Evolutionary conservation across 2,888 invertebrate genomes (phyloP).

Genomic region (Agrotis ipsilon): DNA sequence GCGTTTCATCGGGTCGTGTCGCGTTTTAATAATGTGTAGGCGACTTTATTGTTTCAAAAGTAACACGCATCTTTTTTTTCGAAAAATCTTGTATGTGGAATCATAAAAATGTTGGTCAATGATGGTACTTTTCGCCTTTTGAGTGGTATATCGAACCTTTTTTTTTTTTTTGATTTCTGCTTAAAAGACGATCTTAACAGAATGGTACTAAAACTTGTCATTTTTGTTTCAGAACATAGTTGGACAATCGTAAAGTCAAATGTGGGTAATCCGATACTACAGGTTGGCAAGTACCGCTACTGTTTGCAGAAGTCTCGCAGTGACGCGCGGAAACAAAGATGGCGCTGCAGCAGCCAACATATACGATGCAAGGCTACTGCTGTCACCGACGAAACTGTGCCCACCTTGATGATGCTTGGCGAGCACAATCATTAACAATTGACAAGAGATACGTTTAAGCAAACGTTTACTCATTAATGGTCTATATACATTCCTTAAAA

Average conservation of each 20-base stretch:
- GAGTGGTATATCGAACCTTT: too few species aligned
- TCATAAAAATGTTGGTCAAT: conserved; percentile 40
- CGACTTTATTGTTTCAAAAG: conserved; percentile 47
- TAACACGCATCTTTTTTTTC: conserved; percentile 10
- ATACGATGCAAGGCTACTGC: conserved; percentile 56
- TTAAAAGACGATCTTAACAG: not conserved
- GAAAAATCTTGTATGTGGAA: conserved; percentile 32
- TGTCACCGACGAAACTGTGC: conserved; percentile 37
- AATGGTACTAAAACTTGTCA: not conserved
- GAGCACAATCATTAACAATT: conserved; percentile 48
- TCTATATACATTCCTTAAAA: not conserved
- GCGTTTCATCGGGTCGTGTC: too few species aligned
- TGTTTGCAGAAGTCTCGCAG: too few species aligned
- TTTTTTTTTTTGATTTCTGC: too few species aligned
- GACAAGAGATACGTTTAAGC: not conserved
- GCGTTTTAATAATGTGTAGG: too few species aligned
- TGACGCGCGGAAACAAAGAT: conserved; percentile 51
- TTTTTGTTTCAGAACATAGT: conserved; percentile 19
- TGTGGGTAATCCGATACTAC: conserved; percentile 68
- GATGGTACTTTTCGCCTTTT: conserved; percentile 20
- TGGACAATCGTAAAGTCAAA: conserved; percentile 55
- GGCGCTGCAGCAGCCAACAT: conserved; percentile 65
- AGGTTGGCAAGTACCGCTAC: conserved; percentile 67
- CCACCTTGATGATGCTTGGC: conserved; percentile 25
- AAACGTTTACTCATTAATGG: not conserved